Percentiles rank a stretch among this genome's conserved stretches.
Conservation (phyloP, 2,888 invertebrate species). For the Tiphia femorata region DNA sequence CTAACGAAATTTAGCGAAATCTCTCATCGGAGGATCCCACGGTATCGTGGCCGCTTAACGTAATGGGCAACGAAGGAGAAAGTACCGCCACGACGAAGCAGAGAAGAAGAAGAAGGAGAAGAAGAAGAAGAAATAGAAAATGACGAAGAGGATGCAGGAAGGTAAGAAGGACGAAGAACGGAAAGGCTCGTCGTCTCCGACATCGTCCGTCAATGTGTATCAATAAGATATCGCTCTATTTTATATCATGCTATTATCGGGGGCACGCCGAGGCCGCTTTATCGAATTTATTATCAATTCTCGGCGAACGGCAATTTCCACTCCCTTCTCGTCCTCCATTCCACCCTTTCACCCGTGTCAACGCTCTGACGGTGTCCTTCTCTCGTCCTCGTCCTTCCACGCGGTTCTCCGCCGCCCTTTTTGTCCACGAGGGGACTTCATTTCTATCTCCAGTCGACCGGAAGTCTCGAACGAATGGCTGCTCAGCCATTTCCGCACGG, state of each 20-base stretch:
- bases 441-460: conserved; percentile 64
- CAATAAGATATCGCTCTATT: conserved; percentile 60
- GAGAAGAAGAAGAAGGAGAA: not conserved
- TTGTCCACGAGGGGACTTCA: conserved; percentile 56
- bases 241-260: conserved; percentile 61
- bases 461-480: conserved; percentile 67
- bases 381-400: not conserved
- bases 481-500: conserved; percentile 67
- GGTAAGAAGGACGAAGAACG: conserved; percentile 17
- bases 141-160: not conserved
- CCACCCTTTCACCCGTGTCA: not conserved
- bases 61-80: not conserved
- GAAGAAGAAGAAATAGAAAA: not conserved
- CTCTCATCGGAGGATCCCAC: not conserved
- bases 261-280: conserved; percentile 37
- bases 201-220: conserved; percentile 44
- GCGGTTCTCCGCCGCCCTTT: conserved; percentile 18
- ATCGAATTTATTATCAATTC: conserved; percentile 69
- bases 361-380: not conserved
- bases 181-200: too few species aligned
- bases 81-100: not conserved
- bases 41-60: not conserved
- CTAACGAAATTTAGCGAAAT: conserved; percentile 5
- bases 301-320: conserved; percentile 64
- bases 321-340: conserved; percentile 7